A percentile compares a stretch with the other conserved stretches of the same genome.
phyloP scores from a whole-genome alignment of 2,797 vertebrate genomes.

The Sardinella longiceps region DNA sequence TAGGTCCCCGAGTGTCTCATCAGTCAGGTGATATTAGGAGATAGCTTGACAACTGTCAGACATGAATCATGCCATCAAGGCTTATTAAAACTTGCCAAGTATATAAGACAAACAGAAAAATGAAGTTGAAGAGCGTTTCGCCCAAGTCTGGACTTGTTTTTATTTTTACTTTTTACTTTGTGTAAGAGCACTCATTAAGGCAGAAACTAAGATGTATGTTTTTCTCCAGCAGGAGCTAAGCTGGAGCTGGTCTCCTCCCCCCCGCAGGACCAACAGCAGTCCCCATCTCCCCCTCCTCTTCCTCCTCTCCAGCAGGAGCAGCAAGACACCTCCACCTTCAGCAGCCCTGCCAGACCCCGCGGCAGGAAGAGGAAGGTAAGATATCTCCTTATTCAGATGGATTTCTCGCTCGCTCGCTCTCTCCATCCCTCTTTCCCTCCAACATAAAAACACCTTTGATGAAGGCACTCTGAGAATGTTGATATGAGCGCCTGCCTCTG shows the following conservation, averaged over 20 bases:
- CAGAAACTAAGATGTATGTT: neutral
- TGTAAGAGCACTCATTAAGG: neutral
- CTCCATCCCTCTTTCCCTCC: neutral
- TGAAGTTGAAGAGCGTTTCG: no score
- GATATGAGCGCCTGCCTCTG: neutral
- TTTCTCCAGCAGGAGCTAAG: conserved; percentile 30
- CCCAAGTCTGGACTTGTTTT: neutral
- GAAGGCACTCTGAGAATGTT: neutral
- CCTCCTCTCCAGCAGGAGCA: conserved; percentile 39
- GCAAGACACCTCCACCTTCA: neutral
- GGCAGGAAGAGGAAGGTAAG: conserved; percentile 67
- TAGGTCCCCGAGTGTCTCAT: no score
- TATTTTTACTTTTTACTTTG: neutral
- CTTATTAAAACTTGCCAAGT: no score
- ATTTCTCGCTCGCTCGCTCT: neutral
- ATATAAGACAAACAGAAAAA: no score
- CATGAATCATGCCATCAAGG: no score
- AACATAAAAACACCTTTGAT: neutral
- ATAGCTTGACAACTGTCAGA: no score
- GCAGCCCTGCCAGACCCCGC: conserved; percentile 32
- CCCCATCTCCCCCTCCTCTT: neutral
- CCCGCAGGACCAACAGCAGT: neutral
- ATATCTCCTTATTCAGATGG: neutral
- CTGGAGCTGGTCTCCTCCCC: neutral
- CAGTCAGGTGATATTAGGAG: no score